Conservation (phyloP, 2,797 vertebrate species). For the Oreonectes daqikongensis region DNA sequence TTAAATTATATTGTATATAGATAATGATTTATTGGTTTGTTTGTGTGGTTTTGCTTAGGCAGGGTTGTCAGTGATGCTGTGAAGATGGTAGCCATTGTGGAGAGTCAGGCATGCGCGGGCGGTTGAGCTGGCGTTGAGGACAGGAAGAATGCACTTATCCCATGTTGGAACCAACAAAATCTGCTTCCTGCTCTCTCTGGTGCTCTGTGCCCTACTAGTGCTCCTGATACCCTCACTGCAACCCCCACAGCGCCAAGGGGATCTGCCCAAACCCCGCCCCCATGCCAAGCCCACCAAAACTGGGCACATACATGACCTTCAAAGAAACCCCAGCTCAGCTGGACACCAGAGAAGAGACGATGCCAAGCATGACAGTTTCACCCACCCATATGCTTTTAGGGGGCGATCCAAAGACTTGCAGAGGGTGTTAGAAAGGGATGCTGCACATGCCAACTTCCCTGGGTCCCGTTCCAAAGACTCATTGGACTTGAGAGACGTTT, state of each 20-base stretch:
- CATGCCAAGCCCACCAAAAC: conserved; percentile 54
- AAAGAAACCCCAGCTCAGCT: not conserved
- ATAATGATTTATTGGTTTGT: not conserved
- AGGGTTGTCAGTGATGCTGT: conserved; percentile 61
- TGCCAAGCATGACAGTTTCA: not conserved
- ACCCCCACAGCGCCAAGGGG: conserved; percentile 61
- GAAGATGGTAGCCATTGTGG: conserved; percentile 66
- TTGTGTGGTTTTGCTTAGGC: not conserved
- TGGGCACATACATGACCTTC: not conserved
- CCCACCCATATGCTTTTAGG: conserved; percentile 8
- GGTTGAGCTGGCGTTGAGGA: conserved; percentile 69
- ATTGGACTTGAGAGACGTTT: conserved; percentile 85
- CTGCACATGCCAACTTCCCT: not conserved
- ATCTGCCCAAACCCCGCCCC: conserved; percentile 71
- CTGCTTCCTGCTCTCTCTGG: conserved; percentile 85
- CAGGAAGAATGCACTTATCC: conserved; percentile 80
- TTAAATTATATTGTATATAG: no score
- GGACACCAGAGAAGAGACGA: not conserved
- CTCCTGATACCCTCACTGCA: conserved; percentile 80
- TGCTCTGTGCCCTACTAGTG: conserved; percentile 81
- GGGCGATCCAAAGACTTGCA: conserved; percentile 13
- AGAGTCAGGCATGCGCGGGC: conserved; percentile 69
- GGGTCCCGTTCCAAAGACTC: conserved; percentile 62
- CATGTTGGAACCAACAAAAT: conserved; percentile 78
- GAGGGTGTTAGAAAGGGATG: conserved; percentile 22